A percentile compares a stretch with the other conserved stretches of the same genome.
These are phyloP conservation scores for Trachymyrmex septentrionalis DNA, from an alignment of 1,140 invertebrate genomes.

Conservation along the genomic window DNA sequence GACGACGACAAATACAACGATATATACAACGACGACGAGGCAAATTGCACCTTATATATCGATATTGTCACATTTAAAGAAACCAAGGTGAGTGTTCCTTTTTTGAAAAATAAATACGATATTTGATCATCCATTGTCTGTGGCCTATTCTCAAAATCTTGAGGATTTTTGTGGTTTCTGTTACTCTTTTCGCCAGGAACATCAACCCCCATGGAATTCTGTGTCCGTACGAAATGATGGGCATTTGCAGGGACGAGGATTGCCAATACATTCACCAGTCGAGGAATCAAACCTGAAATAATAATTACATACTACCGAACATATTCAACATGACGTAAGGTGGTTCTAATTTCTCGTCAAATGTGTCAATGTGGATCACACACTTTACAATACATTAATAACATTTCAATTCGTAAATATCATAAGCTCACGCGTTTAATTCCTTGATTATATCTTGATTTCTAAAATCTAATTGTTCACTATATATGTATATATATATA, in stretches of 20 bases:
- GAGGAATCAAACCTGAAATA: constrained; percentile 76
- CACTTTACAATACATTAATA: constrained; percentile 21
- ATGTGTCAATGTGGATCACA: constrained; percentile 3
- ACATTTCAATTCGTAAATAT: neutral
- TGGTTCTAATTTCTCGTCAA: constrained; percentile 81
- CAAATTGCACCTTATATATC: constrained; percentile 81
- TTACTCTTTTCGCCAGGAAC: constrained; percentile 79
- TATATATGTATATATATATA: neutral
- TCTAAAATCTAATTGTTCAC: neutral
- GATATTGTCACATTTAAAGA: constrained; percentile 79
- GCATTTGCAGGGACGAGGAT: constrained; percentile 84
- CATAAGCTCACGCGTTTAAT: neutral
- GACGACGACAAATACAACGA: neutral
- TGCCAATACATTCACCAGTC: constrained; percentile 83
- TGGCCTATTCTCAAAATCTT: constrained; percentile 63
- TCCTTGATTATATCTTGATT: neutral
- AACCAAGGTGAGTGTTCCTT: constrained; percentile 80
- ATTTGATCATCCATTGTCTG: neutral
- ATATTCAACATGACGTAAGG: constrained; percentile 81
- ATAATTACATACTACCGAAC: constrained; percentile 70
- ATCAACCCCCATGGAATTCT: constrained; percentile 82
- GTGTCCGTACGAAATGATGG: constrained; percentile 85
- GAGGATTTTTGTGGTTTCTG: constrained; percentile 79
- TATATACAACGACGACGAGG: neutral
- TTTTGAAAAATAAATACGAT: constrained; percentile 5